phyloP scores from a whole-genome alignment of 2,888 invertebrate genomes.

The Micoletzkya japonica region DNA sequence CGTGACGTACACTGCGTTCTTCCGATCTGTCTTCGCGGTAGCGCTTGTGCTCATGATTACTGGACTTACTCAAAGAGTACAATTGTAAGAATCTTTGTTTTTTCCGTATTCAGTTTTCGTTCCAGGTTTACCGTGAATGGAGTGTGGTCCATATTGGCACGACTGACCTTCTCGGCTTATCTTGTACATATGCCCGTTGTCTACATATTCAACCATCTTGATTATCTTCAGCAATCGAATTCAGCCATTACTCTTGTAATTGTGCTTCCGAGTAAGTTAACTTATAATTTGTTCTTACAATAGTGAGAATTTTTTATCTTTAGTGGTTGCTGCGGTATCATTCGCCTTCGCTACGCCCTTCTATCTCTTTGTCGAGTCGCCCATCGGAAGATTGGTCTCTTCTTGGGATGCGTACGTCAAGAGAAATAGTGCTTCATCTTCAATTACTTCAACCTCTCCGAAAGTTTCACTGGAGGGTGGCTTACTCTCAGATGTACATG shows the following conservation, averaged over 20 bases:
- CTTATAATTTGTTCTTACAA: not conserved
- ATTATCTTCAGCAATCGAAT: slow-evolving; percentile 51
- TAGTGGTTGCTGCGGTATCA: slow-evolving; percentile 44
- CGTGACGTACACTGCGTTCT: slow-evolving; percentile 56
- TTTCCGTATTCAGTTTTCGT: slow-evolving; percentile 10
- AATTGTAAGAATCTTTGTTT: slow-evolving; percentile 31
- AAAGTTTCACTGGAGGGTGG: too few species aligned
- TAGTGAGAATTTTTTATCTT: not conserved
- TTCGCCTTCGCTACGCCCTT: slow-evolving; percentile 53
- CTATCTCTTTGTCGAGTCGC: slow-evolving; percentile 57
- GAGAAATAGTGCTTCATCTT: too few species aligned
- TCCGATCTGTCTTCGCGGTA: slow-evolving; percentile 55
- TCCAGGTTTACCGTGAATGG: slow-evolving; percentile 39
- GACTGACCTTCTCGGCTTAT: slow-evolving; percentile 57
- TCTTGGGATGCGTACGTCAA: too few species aligned
- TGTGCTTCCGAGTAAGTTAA: slow-evolving; percentile 35
- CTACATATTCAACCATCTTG: slow-evolving; percentile 55
- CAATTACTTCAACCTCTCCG: too few species aligned
- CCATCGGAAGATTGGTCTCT: slow-evolving; percentile 39
- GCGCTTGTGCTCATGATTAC: slow-evolving; percentile 51
- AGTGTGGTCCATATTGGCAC: slow-evolving; percentile 51
- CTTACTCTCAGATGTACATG: too few species aligned
- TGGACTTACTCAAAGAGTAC: slow-evolving; percentile 31
- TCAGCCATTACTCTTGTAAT: slow-evolving; percentile 49
- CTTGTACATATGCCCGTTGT: slow-evolving; percentile 62